phyloP scores from a whole-genome alignment of 2,113 vertebrate species.

The Motacilla alba region DNA sequence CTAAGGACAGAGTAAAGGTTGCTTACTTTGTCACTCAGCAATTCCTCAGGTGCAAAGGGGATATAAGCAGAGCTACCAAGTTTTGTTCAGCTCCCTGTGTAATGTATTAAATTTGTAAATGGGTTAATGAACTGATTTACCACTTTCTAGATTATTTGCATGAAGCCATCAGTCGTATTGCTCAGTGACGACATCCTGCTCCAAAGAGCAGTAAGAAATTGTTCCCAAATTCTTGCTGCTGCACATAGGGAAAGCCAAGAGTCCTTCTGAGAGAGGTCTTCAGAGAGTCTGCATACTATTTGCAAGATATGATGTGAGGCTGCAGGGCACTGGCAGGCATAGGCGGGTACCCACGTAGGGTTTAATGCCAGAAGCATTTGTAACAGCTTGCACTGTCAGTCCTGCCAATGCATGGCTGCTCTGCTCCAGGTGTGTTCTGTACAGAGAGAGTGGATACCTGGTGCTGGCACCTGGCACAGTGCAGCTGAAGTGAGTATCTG shows the following conservation, averaged over 20 bases:
- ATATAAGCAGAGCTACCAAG: background rate
- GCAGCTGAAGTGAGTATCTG: background rate
- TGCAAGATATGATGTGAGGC: conserved; percentile 22
- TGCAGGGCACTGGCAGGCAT: conserved; percentile 52
- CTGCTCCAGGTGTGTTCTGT: conserved; percentile 9
- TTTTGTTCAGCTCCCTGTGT: background rate
- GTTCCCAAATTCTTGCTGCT: background rate
- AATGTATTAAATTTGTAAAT: conserved; percentile 5
- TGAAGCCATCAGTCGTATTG: background rate
- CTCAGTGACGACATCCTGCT: background rate
- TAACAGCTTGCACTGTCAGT: conserved; percentile 37
- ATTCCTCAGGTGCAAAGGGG: background rate
- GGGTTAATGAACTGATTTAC: conserved; percentile 5
- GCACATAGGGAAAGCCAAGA: background rate
- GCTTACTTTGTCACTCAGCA: background rate
- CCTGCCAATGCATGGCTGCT: conserved; percentile 6
- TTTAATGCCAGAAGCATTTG: conserved; percentile 44
- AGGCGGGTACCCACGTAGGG: background rate
- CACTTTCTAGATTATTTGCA: background rate
- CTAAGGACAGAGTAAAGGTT: background rate
- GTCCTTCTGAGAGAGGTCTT: background rate
- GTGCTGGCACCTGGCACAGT: background rate
- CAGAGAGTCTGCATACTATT: conserved; percentile 5
- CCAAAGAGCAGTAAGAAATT: background rate
- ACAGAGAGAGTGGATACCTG: background rate